Evolutionary conservation across 2,113 vertebrate genomes (phyloP).

Genomic region (Sinosuthora webbiana): DNA sequence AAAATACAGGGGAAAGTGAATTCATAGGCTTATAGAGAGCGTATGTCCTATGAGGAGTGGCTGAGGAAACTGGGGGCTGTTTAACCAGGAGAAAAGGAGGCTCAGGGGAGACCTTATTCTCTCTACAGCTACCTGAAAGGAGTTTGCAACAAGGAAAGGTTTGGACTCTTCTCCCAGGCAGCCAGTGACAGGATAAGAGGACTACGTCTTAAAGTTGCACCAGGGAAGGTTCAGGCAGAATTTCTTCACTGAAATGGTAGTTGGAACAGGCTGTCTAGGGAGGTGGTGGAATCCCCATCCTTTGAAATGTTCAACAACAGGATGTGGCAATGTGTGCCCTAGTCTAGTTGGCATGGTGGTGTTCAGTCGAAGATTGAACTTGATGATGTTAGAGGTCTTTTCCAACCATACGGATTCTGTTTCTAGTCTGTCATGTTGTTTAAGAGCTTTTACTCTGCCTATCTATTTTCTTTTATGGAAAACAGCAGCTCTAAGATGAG

Average conservation of each 20-base stretch:
- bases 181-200: neutral
- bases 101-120: neutral
- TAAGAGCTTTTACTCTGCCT: neutral
- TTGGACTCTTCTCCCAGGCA: neutral
- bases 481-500: neutral
- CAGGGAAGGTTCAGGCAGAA: neutral
- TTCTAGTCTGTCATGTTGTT: neutral
- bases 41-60: neutral
- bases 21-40: neutral
- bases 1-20: neutral
- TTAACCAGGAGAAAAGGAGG: neutral
- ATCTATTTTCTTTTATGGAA: neutral
- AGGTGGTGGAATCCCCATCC: neutral
- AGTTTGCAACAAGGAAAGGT: neutral
- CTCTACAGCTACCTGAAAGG: neutral
- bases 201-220: neutral
- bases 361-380: neutral
- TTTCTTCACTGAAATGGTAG: neutral
- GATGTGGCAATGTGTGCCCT: neutral
- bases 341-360: no score
- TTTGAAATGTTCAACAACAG: neutral
- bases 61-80: neutral
- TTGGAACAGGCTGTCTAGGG: neutral
- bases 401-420: neutral
- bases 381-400: neutral